Evolutionary conservation across 1,140 invertebrate genomes (phyloP).

Genomic region (Listronotus oregonensis): DNA sequence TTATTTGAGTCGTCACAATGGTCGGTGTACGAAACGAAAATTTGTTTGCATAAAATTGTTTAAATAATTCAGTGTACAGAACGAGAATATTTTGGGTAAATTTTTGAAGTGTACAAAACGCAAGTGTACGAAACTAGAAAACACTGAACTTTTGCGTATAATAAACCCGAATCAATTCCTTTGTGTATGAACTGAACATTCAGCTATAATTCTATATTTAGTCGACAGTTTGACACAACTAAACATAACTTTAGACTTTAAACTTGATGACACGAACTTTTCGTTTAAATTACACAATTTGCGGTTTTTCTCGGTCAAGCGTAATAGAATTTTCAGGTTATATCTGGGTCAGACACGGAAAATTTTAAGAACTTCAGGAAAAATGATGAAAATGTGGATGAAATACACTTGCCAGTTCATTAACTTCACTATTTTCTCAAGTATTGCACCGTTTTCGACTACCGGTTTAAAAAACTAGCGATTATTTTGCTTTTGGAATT

Average conservation of each 20-base stretch:
- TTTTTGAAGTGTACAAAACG: too few species aligned
- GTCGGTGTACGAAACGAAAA: too few species aligned
- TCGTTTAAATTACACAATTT: background rate
- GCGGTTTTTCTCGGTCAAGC: background rate
- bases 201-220: conserved; percentile 10
- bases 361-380: conserved; percentile 12
- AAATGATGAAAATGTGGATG: conserved; percentile 12
- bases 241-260: conserved; percentile 3
- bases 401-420: conserved; percentile 17
- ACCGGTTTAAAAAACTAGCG: conserved; percentile 33
- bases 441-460: conserved; percentile 13
- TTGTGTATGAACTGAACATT: too few species aligned
- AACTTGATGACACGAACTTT: background rate
- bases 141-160: too few species aligned
- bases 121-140: too few species aligned
- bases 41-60: too few species aligned
- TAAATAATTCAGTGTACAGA: too few species aligned
- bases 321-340: conserved; percentile 17
- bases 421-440: conserved; percentile 14
- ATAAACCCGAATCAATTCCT: too few species aligned
- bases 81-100: too few species aligned
- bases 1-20: too few species aligned
- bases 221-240: background rate
- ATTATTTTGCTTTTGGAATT: conserved; percentile 27
- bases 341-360: conserved; percentile 30